phyloP scores from a whole-genome alignment of 2,113 vertebrate species.

The Vulpes lagopus region DNA sequence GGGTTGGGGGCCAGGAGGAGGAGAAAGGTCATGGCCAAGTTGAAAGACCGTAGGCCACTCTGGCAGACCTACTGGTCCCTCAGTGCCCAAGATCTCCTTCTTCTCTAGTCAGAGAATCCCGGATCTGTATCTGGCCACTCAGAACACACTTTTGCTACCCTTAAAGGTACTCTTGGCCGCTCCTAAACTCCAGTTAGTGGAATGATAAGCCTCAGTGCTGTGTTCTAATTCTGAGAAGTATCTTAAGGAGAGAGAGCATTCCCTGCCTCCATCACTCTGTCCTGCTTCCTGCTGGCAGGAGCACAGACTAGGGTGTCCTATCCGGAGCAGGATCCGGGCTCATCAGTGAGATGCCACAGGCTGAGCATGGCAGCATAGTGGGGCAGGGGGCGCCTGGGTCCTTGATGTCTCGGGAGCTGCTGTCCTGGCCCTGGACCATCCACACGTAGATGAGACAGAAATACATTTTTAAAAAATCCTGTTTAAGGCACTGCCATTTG shows the following conservation, averaged over 20 bases:
- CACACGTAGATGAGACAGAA: background rate
- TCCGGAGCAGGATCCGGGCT: too few relatives aligned
- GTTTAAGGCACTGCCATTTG: background rate
- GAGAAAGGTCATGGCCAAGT: background rate
- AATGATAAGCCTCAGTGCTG: background rate
- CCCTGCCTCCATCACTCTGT: background rate
- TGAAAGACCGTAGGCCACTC: background rate
- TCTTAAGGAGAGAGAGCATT: background rate
- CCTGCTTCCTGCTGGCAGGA: background rate
- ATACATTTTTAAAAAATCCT: background rate
- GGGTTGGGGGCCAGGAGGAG: fast-evolving
- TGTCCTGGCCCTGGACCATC: background rate
- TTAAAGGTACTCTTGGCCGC: background rate
- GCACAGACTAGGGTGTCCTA: fast-evolving
- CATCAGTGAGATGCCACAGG: background rate
- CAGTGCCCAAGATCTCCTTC: background rate
- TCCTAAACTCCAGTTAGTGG: background rate
- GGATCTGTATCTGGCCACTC: background rate
- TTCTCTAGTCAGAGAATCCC: background rate
- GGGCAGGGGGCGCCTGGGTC: background rate
- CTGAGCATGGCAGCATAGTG: background rate
- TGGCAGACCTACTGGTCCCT: background rate
- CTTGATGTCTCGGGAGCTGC: fast-evolving
- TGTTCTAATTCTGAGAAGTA: background rate
- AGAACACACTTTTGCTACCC: background rate